Evolutionary conservation across 2,113 vertebrate species (phyloP).

Genomic region (Toxotes jaculatrix): DNA sequence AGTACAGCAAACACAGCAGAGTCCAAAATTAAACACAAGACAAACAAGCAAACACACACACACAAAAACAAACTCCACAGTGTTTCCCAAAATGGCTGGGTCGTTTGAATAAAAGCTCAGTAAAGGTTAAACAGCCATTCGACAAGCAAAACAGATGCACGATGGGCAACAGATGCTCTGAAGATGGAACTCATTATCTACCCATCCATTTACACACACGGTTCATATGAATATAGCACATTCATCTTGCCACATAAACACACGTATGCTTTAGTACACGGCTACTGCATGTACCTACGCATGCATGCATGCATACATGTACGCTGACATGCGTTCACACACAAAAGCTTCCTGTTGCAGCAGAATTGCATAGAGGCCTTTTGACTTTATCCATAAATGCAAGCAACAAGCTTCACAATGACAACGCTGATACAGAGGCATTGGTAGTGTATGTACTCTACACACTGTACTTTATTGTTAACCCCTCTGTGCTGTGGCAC

Average conservation of each 20-base stretch:
- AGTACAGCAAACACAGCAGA: neutral
- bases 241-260: conserved; percentile 11
- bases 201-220: conserved; percentile 13
- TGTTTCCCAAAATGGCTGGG: neutral
- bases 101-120: conserved; percentile 30
- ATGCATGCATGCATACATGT: neutral
- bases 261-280: neutral
- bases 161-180: neutral
- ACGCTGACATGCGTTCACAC: neutral
- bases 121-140: conserved; percentile 17
- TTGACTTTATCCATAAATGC: neutral
- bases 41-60: neutral
- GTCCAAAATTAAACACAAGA: neutral
- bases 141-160: conserved; percentile 16
- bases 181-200: conserved; percentile 18
- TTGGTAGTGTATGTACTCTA: conserved; percentile 11
- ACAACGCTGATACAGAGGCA: conserved; percentile 30
- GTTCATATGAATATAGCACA: conserved; percentile 12
- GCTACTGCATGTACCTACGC: neutral
- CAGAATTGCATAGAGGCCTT: neutral
- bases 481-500: conserved; percentile 40
- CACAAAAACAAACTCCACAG: neutral
- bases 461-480: conserved; percentile 60
- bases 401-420: conserved; percentile 3
- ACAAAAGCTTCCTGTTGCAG: neutral